Base-by-base conservation (phyloP, 2,797 vertebrate species). In the Ctenopoma multispine region DNA sequence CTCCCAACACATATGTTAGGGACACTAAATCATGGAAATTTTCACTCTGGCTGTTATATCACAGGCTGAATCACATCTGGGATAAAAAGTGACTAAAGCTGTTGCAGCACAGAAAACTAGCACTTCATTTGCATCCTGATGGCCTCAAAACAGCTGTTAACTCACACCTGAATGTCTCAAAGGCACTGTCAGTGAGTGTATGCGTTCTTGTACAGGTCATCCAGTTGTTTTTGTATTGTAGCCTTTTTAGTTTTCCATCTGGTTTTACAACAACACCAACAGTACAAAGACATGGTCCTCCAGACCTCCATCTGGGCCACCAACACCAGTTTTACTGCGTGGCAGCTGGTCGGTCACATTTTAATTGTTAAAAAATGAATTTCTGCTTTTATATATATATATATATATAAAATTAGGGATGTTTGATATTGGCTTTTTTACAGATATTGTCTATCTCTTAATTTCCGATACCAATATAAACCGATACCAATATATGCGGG, bases 1-100 rank as follows among this genome's bases (percentile, higher is more conserved):
- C 13, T 49, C 60, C 43, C 13, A 40, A n/a, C 66, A 24, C 72
- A 79, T 75, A 56, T 76, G 62, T 67, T 67, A 20, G 50, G 8
- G 29, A 50, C 56, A 3, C 21, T 59, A 27, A 66, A 43, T 53
- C 18, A 18, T 56, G 44, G 12, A 4, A 8, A 44, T 58, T 36
- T 62, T 34, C 40, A n/a, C 29, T 54, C 3, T 14, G 53, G 36
- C 17, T 43, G 43, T 60, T n/a, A 10, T 51, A 29, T 55, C 59
- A 63, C 15, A 59, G n/a, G n/a, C 23, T 57, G n/a, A 62, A 55
- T 18, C 29, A 66, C 47, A 72, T 61, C 55, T 69, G 61, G 51
- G 29, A 49, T 23, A 12, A 41, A 24, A 18, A 49, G 29, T 27
- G 48, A 63, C 50, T 51, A 20, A 54, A 69, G 55, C 43, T 74